Conservation (phyloP, 2,797 vertebrate genomes). For the Galago senegalensis region DNA sequence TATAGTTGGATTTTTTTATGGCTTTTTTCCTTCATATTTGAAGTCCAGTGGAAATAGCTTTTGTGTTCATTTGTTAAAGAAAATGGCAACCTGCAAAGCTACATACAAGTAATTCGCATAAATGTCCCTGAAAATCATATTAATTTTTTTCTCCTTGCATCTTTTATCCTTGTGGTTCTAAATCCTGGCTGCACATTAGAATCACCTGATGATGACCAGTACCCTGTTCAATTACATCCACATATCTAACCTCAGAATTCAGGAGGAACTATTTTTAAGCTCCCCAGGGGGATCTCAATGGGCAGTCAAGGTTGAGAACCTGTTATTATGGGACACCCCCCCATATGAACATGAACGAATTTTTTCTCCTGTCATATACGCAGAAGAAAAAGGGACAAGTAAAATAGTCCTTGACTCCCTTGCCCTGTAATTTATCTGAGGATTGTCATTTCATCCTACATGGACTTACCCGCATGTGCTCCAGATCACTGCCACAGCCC, state of each 20-base stretch:
- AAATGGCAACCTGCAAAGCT: conserved; percentile 31
- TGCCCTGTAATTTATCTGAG: neutral
- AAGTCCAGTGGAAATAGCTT: conserved; percentile 60
- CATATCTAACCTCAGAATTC: neutral
- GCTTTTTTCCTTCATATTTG: conserved; percentile 28
- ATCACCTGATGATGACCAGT: neutral
- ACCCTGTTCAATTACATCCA: neutral
- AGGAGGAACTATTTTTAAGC: neutral
- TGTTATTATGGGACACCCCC: neutral
- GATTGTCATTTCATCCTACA: neutral
- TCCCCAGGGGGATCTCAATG: neutral
- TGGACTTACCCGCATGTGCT: neutral
- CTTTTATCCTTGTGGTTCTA: conserved; percentile 19
- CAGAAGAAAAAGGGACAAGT: neutral
- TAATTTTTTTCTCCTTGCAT: conserved; percentile 25
- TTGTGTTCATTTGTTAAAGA: conserved; percentile 72
- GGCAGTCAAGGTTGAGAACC: conserved; percentile 9
- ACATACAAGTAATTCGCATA: conserved; percentile 68
- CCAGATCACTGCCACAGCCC: neutral
- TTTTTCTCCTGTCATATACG: neutral
- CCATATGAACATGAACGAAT: neutral
- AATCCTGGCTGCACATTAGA: neutral
- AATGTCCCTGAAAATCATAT: conserved; percentile 59
- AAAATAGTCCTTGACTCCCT: neutral
- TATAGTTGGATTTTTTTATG: neutral